A percentile compares a stretch with the other conserved stretches of the same genome.
phyloP scores from a whole-genome alignment of 2,888 invertebrate genomes.

The Rhagonycha fulva region DNA sequence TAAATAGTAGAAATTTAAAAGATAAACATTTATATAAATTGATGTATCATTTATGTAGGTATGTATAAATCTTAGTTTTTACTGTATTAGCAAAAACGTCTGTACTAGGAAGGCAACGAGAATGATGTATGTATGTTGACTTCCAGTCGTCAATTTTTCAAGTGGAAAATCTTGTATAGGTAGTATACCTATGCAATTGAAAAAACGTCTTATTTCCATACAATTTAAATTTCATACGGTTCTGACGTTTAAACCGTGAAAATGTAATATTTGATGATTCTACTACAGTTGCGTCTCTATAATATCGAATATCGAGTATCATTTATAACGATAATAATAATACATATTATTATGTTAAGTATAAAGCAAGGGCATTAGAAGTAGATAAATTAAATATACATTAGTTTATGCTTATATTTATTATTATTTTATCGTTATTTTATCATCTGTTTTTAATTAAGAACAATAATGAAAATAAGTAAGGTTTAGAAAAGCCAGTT shows the following conservation, averaged over 20 bases:
- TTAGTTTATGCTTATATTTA: no score
- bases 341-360: no score
- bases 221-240: slow-evolving; percentile 5
- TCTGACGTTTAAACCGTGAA: slow-evolving; percentile 3
- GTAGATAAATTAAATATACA: no score
- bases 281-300: neutral
- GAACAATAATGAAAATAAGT: no score
- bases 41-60: neutral
- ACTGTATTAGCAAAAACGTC: neutral
- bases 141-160: neutral
- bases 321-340: no score
- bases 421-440: no score
- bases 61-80: neutral
- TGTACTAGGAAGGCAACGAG: neutral
- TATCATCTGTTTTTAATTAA: no score
- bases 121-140: neutral
- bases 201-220: neutral
- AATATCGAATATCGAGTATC: neutral
- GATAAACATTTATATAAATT: neutral
- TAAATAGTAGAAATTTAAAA: neutral
- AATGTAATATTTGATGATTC: slow-evolving; percentile 1
- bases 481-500: no score
- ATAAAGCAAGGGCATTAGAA: no score
- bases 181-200: neutral
- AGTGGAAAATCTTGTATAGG: neutral